Conservation (phyloP, 53 echinoderm and acorn worm species). For the Antedon mediterranea region DNA sequence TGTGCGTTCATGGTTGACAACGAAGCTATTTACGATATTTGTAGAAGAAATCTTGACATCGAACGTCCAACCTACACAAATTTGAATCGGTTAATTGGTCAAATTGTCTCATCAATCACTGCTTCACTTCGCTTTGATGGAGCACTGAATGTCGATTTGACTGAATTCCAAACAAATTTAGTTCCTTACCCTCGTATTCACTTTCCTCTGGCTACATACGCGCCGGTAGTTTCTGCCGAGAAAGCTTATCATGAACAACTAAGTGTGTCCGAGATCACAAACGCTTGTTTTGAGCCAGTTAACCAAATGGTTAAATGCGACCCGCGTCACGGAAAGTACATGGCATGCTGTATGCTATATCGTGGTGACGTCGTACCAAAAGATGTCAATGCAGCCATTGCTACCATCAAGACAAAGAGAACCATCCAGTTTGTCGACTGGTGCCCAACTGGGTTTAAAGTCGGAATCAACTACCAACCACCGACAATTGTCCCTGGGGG, state of each 20-base stretch:
- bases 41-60: constrained; percentile 50
- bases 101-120: constrained; percentile 27
- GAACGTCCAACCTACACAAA: constrained; percentile 47
- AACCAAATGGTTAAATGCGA: neutral
- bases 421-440: constrained; percentile 28
- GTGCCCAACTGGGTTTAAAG: constrained; percentile 21
- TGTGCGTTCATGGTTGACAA: constrained; percentile 89
- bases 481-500: neutral
- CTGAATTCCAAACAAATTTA: constrained; percentile 33
- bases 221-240: constrained; percentile 38
- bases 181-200: constrained; percentile 53
- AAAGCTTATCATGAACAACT: constrained; percentile 74
- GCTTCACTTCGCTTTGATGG: constrained; percentile 30
- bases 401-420: constrained; percentile 18
- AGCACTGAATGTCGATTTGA: constrained; percentile 27
- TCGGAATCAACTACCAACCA: constrained; percentile 1
- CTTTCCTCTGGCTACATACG: constrained; percentile 34
- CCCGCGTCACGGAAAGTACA: constrained; percentile 6
- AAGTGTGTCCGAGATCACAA: constrained; percentile 61
- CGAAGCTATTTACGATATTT: constrained; percentile 81
- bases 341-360: constrained; percentile 9
- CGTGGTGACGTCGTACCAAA: constrained; percentile 31
- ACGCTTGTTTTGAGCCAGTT: constrained; percentile 58
- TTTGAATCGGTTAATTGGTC: constrained; percentile 44
- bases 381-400: constrained; percentile 16